These are phyloP conservation scores for Pocillopora grandis DNA, from an alignment of 92 coral and sea anemone genomes.

Conservation along the genomic window DNA sequence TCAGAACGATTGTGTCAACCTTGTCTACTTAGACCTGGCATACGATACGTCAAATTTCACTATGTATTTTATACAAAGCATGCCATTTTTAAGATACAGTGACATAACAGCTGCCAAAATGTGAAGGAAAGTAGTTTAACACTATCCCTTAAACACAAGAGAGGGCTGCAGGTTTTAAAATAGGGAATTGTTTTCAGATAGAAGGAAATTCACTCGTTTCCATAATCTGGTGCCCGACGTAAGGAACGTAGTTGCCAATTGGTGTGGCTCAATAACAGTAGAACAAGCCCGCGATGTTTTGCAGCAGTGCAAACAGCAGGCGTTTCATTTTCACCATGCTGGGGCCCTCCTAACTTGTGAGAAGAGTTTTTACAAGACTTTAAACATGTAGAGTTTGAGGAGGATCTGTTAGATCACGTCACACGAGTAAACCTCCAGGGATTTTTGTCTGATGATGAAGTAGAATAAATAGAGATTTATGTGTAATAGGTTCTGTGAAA, in stretches of 20 bases:
- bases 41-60: conserved; percentile 18
- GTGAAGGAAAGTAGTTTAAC: conserved; percentile 32
- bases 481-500: conserved; percentile 18
- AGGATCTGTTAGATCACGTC: conserved; percentile 26
- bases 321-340: conserved; percentile 29
- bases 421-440: conserved; percentile 19
- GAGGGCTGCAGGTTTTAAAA: conserved; percentile 28
- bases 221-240: conserved; percentile 10
- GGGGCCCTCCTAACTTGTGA: conserved; percentile 30
- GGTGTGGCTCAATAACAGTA: conserved; percentile 23
- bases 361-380: conserved; percentile 20
- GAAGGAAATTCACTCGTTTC: conserved; percentile 31
- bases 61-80: conserved; percentile 4
- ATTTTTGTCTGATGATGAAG: conserved; percentile 30
- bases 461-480: conserved; percentile 4
- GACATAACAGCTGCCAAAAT: conserved; percentile 21
- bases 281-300: conserved; percentile 31
- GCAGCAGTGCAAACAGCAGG: conserved; percentile 26
- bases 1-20: conserved; percentile 12
- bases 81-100: conserved; percentile 3
- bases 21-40: conserved; percentile 19
- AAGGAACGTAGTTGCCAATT: conserved; percentile 15
- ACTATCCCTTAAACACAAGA: conserved; percentile 33
- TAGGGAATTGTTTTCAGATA: conserved; percentile 25
- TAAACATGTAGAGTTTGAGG: conserved; percentile 25